Evolutionary conservation across 2,113 vertebrate species (phyloP), one percentile per base, ranked within the genome.

Genomic region (Carollia perspicillata): DNA sequence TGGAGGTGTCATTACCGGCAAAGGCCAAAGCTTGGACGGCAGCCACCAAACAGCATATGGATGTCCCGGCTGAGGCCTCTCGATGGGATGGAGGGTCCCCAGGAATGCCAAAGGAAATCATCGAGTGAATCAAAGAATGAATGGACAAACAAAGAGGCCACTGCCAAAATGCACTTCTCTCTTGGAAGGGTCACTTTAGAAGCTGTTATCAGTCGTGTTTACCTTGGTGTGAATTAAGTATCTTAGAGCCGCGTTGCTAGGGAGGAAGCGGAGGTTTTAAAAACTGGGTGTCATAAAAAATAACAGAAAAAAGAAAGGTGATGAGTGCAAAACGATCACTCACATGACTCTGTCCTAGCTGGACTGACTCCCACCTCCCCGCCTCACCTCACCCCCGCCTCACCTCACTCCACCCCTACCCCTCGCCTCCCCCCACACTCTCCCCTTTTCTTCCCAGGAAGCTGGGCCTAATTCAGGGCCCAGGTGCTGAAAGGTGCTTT

Each of bases 401-500:
- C 33, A 30, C 65, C 68, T 23, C 58, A 3, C 2, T 10, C 6
- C 47, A 5, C 0, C 47, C 63, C 2, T 16, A 58, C 26, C 1
- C 47, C 60, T 22, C 60, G 1, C 22, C 63, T 71, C 18, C 63
- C 35, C 44, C n/a, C 47, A 44, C 16, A 28, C 42, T 22, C 49
- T 18, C 66, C 30, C 20, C n/a, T 8, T 75, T 93, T 93, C 40
- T 83, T 74, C 26, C n/a, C 83, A 55, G 65, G 80, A 78, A 91
- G 33, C 37, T 20, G 0, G 0, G 20, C 68, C 58, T 51, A 51
- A 68, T 26, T 68, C 71, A 63, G 84, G 17, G 55, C 37, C 66
- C 84, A 89, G 65, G 87, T 95, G 83, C 53, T 95, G 79, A 95
- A 96, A 97, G 55, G 51, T 88, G 53, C 89, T 87, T 97, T 96